Percentiles rank a stretch among this genome's conserved stretches.
Conservation (phyloP, 2,113 vertebrate species). For the Microtus ochrogaster region DNA sequence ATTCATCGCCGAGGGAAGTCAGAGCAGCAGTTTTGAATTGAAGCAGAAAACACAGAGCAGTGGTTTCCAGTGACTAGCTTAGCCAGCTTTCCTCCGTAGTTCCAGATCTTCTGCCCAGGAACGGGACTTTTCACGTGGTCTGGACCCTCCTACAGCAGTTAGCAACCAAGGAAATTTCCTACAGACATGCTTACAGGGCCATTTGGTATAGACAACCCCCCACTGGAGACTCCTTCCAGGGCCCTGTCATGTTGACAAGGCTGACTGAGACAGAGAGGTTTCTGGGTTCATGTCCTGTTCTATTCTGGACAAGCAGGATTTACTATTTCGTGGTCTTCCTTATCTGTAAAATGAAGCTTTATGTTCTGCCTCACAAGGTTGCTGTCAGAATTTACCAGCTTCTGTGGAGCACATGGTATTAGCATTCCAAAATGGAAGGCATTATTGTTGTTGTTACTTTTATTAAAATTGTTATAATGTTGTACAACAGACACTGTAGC, state of each 20-base stretch:
- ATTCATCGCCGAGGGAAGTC: not conserved
- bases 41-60: not conserved
- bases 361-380: not conserved
- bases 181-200: too few species aligned
- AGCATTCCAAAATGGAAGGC: not conserved
- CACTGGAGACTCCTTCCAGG: not conserved
- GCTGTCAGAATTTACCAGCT: not conserved
- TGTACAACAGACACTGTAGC: not conserved
- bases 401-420: not conserved
- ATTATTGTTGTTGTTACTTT: not conserved
- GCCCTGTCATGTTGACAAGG: not conserved
- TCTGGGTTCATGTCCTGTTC: not conserved
- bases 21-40: not conserved
- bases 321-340: not conserved
- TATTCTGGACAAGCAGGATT: not conserved
- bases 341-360: not conserved
- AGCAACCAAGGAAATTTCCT: not conserved
- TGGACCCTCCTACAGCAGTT: not conserved
- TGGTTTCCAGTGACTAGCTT: not conserved
- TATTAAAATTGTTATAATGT: slow-evolving; percentile 11
- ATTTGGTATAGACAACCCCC: not conserved
- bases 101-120: not conserved
- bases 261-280: not conserved
- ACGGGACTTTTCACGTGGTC: not conserved
- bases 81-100: not conserved